Evolutionary conservation across 2,797 vertebrate species (phyloP).

Genomic region (Sardinella longiceps): DNA sequence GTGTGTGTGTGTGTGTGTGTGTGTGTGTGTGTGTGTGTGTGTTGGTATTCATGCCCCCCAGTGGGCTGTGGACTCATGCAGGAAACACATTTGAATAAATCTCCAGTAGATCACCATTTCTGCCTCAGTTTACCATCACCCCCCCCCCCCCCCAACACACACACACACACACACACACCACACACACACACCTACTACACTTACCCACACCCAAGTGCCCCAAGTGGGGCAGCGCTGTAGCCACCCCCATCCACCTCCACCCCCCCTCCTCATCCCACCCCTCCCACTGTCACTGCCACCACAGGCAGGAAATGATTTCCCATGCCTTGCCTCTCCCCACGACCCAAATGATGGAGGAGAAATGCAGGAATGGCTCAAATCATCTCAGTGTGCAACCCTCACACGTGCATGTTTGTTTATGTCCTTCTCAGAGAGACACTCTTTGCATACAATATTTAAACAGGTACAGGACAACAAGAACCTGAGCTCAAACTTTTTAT

Average conservation of each 20-base stretch:
- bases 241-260: neutral
- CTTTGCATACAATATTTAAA: neutral
- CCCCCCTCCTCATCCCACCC: neutral
- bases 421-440: neutral
- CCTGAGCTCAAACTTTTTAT: neutral
- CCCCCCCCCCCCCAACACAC: neutral
- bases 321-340: neutral
- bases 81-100: constrained; percentile 5
- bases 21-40: too few relatives aligned
- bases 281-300: neutral
- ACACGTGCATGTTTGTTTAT: neutral
- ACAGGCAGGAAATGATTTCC: neutral
- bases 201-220: neutral
- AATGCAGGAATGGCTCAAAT: neutral
- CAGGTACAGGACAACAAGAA: neutral
- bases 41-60: constrained; percentile 1
- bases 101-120: neutral
- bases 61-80: neutral
- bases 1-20: too few relatives aligned
- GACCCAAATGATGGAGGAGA: neutral
- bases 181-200: neutral
- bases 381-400: neutral
- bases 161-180: neutral
- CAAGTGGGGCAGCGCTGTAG: neutral
- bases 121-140: neutral